Percentiles rank a stretch among this genome's conserved stretches.
These are phyloP conservation scores for Coremacera marginata DNA, from an alignment of 2,888 invertebrate genomes.

Conservation along the genomic window DNA sequence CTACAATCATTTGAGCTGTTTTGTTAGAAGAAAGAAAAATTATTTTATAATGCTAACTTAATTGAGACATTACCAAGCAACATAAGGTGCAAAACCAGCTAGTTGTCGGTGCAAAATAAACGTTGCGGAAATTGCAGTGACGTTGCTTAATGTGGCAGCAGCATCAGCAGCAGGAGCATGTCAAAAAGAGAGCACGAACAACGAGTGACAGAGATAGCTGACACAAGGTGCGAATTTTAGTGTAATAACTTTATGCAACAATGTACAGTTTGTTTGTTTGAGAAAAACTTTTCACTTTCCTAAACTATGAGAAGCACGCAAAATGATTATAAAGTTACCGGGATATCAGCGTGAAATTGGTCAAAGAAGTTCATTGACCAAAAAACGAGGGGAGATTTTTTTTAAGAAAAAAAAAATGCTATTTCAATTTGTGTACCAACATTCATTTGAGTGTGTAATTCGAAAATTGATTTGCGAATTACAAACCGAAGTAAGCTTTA, in stretches of 20 bases:
- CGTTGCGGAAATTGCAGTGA: neutral
- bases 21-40: conserved; percentile 7
- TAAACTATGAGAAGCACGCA: neutral
- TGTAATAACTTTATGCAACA: neutral
- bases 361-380: too few species aligned
- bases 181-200: neutral
- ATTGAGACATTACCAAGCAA: conserved; percentile 8
- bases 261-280: neutral
- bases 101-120: neutral
- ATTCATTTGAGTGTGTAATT: too few species aligned
- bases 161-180: neutral
- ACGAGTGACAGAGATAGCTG: neutral
- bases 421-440: too few species aligned
- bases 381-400: too few species aligned
- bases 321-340: too few species aligned
- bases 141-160: neutral
- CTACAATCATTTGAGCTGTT: conserved; percentile 5
- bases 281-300: neutral
- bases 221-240: neutral
- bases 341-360: too few species aligned
- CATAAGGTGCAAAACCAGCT: neutral
- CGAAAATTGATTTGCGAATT: too few species aligned
- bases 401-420: too few species aligned
- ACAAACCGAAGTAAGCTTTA: too few species aligned
- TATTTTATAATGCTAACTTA: conserved; percentile 14